Percentiles rank a stretch among this genome's conserved stretches.
Conservation (phyloP, 2,797 vertebrate genomes). For the Spizella passerina region DNA sequence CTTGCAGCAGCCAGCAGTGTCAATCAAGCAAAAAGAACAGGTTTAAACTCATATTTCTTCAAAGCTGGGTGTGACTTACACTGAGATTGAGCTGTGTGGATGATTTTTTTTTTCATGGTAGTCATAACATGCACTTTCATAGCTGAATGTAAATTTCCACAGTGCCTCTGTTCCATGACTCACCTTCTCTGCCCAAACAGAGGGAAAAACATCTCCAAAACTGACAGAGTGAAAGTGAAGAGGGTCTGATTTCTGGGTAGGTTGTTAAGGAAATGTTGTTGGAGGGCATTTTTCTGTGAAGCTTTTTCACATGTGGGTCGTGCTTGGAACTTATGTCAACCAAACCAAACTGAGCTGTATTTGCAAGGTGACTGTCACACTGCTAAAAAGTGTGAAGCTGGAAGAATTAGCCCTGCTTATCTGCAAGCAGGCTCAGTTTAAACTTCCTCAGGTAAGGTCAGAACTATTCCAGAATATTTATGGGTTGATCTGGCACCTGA, state of each 20-base stretch:
- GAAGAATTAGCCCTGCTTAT: background rate
- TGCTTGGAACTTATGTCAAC: background rate
- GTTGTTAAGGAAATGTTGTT: accelerated
- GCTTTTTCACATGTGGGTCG: background rate
- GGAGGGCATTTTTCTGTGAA: background rate
- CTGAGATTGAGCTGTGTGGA: background rate
- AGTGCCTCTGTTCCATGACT: background rate
- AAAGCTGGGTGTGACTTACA: background rate
- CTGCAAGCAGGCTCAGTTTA: background rate
- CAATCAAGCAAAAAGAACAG: background rate
- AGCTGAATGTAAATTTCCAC: conserved; percentile 19
- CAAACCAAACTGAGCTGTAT: background rate
- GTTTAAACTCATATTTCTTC: background rate
- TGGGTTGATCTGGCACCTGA: background rate
- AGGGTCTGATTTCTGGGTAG: background rate
- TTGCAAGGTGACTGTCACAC: background rate
- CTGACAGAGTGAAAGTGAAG: background rate
- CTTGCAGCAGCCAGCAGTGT: background rate
- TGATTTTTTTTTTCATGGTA: background rate
- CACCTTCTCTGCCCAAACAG: background rate
- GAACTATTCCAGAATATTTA: background rate
- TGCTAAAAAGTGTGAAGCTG: background rate
- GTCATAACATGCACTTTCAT: background rate
- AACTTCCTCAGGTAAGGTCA: background rate
- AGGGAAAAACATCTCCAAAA: background rate